phyloP scores from a whole-genome alignment of 2,113 vertebrate species.

The Melospiza melodia region DNA sequence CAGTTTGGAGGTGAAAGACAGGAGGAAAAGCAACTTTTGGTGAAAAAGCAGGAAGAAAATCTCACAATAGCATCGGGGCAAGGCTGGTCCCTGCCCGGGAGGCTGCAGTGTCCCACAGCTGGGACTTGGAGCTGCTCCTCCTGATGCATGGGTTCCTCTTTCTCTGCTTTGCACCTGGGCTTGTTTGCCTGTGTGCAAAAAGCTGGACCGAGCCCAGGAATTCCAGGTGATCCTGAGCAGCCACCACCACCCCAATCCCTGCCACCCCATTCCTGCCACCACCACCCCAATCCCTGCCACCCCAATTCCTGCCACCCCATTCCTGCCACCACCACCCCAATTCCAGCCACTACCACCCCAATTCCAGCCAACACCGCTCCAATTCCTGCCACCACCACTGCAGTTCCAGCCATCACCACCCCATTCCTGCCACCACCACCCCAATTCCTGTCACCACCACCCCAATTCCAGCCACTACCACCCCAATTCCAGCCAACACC shows the following conservation, averaged over 20 bases:
- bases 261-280: neutral
- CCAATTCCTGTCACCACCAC: neutral
- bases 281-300: neutral
- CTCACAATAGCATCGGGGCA: rapidly evolving
- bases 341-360: too few species aligned
- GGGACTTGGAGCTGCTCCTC: rapidly evolving
- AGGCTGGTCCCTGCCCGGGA: neutral
- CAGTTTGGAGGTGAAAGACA: neutral
- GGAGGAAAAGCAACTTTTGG: neutral
- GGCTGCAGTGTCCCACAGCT: neutral
- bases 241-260: neutral
- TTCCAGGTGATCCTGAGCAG: neutral
- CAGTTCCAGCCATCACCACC: too few species aligned
- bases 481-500: neutral
- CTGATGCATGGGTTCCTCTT: rapidly evolving
- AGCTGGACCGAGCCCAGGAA: neutral
- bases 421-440: neutral
- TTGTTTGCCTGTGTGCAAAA: neutral
- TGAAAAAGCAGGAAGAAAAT: rapidly evolving
- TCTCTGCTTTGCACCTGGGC: neutral
- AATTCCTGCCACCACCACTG: too few species aligned
- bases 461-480: neutral
- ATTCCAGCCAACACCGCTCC: too few species aligned
- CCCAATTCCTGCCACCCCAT: neutral
- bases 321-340: too few species aligned